Evolutionary conservation across 23 tunicate genomes (phyloP).

Genomic region (Ciona savignyi): DNA sequence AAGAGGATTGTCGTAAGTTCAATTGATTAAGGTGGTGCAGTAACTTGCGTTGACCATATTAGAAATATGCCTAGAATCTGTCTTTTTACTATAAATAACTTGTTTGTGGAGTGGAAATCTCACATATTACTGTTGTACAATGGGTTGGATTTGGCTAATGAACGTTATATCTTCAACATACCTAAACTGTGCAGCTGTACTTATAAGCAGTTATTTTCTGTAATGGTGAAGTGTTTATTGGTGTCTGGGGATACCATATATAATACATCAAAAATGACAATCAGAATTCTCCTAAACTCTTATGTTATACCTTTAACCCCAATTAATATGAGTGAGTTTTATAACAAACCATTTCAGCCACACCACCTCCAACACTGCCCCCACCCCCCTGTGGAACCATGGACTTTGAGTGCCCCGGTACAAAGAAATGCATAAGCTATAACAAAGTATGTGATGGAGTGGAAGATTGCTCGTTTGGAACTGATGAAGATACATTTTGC

Average conservation of each 20-base stretch:
- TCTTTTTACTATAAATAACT: too few relatives aligned
- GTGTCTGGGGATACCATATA: too few relatives aligned
- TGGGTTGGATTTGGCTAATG: too few relatives aligned
- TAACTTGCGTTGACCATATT: not conserved
- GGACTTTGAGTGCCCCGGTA: conserved; percentile 88
- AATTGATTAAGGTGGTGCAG: not conserved
- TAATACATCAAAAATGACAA: too few relatives aligned
- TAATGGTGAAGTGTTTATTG: too few relatives aligned
- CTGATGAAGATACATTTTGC: conserved; percentile 72
- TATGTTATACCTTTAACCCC: not conserved
- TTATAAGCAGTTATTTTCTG: not conserved
- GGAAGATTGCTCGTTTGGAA: conserved; percentile 36
- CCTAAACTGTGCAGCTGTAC: not conserved
- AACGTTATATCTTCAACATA: too few relatives aligned
- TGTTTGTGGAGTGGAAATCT: too few relatives aligned
- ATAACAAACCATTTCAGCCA: conserved; percentile 31
- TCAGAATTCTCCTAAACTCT: not conserved
- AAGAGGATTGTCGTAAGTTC: conserved; percentile 79
- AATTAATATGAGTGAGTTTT: not conserved
- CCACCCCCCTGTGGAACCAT: conserved; percentile 51
- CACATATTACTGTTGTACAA: too few relatives aligned
- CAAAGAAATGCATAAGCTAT: conserved; percentile 38
- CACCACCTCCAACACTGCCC: conserved; percentile 64
- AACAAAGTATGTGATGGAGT: conserved; percentile 43
- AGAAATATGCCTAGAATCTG: not conserved